These are phyloP conservation scores for Motacilla tschutschensis DNA, from an alignment of 2,113 vertebrate genomes.

Conservation along the genomic window DNA sequence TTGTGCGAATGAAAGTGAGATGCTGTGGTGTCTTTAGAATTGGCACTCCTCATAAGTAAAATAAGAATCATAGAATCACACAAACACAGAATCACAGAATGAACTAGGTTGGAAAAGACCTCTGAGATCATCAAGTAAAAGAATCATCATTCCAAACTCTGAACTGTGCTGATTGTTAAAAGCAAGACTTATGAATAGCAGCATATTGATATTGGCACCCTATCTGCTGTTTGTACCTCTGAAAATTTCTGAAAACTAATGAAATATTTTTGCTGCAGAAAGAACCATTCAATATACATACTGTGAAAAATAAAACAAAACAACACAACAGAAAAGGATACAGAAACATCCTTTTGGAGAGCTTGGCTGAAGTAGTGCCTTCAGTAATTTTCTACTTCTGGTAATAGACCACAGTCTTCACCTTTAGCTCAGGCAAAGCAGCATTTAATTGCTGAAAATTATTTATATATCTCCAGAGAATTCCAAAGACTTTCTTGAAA, in stretches of 20 bases:
- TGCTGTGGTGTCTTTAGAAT: neutral
- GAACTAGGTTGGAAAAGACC: neutral
- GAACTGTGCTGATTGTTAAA: neutral
- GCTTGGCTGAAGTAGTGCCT: neutral
- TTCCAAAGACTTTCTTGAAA: neutral
- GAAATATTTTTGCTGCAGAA: neutral
- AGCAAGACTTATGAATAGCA: neutral
- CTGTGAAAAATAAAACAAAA: neutral
- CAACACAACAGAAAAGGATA: neutral
- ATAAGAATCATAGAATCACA: neutral
- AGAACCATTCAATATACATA: neutral
- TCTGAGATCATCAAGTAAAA: neutral
- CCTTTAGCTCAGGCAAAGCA: constrained; percentile 5
- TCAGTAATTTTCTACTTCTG: constrained; percentile 2
- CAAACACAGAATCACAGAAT: neutral
- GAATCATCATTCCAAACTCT: neutral
- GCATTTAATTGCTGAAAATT: constrained; percentile 39
- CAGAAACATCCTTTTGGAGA: neutral
- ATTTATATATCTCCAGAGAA: constrained; percentile 5
- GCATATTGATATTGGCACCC: neutral
- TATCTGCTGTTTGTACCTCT: neutral
- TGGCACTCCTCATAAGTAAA: neutral
- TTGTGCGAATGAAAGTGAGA: neutral
- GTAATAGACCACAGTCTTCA: constrained; percentile 1
- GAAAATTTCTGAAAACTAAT: neutral